Evolutionary conservation across 2,113 vertebrate species (phyloP).

Genomic region (Microcebus lehilahytsara): DNA sequence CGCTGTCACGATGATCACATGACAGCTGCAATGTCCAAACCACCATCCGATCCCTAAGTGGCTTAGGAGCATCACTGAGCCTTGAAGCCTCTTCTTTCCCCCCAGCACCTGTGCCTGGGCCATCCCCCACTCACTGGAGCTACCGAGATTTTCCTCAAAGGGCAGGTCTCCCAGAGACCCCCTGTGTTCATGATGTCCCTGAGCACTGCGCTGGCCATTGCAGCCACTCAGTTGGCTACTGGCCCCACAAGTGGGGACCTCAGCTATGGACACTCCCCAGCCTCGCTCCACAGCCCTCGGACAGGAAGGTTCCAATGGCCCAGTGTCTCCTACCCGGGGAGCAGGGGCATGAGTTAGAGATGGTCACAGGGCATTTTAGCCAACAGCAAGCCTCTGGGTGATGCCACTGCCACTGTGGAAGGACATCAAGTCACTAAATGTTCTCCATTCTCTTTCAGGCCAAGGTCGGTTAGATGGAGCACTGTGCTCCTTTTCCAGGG

Average conservation of each 20-base stretch:
- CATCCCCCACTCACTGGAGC: neutral
- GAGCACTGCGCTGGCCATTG: neutral
- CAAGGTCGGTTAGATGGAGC: slow-evolving; percentile 90
- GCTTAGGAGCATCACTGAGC: neutral
- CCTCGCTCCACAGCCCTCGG: neutral
- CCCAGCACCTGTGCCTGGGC: neutral
- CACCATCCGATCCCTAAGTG: neutral
- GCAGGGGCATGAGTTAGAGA: neutral
- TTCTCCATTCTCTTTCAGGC: slow-evolving; percentile 79
- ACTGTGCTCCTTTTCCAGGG: slow-evolving; percentile 90
- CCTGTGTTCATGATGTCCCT: neutral
- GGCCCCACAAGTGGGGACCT: neutral
- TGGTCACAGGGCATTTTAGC: neutral
- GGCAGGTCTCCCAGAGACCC: neutral
- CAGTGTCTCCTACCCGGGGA: neutral
- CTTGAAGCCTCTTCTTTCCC: neutral
- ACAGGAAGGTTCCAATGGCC: neutral
- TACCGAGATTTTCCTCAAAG: neutral
- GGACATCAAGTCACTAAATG: neutral
- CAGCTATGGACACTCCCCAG: neutral
- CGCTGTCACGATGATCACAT: fast-evolving
- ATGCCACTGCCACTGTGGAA: neutral
- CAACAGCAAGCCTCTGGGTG: neutral
- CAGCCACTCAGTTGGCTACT: neutral
- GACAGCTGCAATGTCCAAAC: neutral